A percentile compares a stretch with the other conserved stretches of the same genome.
These are phyloP conservation scores for Amphiura filiformis DNA, from an alignment of 35 echinoderm and acorn worm species.

Conservation along the genomic window DNA sequence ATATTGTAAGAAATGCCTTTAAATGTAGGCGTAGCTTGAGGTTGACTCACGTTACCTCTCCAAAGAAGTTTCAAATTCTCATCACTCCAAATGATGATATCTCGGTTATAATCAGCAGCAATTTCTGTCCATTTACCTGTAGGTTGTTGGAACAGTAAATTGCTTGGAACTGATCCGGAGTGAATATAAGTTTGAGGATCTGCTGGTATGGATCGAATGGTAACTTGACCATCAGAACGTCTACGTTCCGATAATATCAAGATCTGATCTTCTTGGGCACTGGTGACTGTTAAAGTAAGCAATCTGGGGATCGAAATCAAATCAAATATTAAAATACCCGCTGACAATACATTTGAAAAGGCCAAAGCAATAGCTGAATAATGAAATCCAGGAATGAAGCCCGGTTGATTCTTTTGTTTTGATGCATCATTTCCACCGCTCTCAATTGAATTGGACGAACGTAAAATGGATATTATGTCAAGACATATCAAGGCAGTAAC, in stretches of 20 bases:
- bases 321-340: no score
- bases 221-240: neutral
- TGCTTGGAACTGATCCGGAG: neutral
- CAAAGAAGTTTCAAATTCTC: neutral
- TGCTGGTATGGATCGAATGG: neutral
- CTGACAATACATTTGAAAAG: no score
- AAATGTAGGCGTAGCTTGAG: neutral
- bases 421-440: no score
- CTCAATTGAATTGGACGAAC: no score
- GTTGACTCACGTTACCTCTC: neutral
- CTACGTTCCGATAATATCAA: neutral
- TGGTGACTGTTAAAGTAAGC: neutral
- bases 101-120: neutral
- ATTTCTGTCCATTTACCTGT: neutral
- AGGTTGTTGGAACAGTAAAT: neutral
- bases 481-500: no score
- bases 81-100: neutral
- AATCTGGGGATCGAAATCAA: no score
- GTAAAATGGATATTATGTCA: no score
- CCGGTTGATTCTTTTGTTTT: no score
- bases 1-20: slow-evolving; percentile 21
- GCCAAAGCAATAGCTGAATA: no score
- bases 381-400: no score
- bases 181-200: neutral
- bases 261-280: neutral